Conservation (phyloP, 2,113 vertebrate species). For the Propithecus coquereli region DNA sequence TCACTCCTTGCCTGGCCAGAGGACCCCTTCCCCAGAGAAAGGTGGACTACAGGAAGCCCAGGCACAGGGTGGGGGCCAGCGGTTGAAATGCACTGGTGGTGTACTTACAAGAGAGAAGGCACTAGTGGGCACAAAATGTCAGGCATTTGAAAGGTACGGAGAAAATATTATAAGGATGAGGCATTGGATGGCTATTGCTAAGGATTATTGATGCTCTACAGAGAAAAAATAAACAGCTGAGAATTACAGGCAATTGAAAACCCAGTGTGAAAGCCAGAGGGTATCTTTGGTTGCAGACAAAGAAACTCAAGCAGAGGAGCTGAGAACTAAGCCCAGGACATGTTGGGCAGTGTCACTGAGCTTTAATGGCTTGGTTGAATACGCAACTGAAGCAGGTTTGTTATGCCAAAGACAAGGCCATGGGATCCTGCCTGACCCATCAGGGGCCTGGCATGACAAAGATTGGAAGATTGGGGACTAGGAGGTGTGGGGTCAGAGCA, state of each 20-base stretch:
- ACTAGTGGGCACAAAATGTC: not conserved
- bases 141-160: not conserved
- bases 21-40: not conserved
- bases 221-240: conserved; percentile 44
- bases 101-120: not conserved
- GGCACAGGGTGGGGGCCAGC: not conserved
- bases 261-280: conserved; percentile 48
- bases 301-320: not conserved
- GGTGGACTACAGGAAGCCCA: not conserved
- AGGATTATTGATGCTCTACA: conserved; percentile 14
- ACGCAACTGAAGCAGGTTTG: not conserved
- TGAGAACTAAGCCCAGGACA: not conserved
- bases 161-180: not conserved
- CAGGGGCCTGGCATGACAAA: not conserved
- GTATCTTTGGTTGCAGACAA: not conserved
- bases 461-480: not conserved
- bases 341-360: not conserved
- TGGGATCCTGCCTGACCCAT: not conserved
- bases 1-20: not conserved
- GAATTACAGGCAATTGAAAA: not conserved
- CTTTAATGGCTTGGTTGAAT: not conserved
- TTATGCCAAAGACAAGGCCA: not conserved
- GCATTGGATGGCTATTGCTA: not conserved
- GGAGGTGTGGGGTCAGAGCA: not conserved
- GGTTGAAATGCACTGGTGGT: not conserved